Evolutionary conservation across 2,888 invertebrate species (phyloP).

Genomic region (Macropis europaea): DNA sequence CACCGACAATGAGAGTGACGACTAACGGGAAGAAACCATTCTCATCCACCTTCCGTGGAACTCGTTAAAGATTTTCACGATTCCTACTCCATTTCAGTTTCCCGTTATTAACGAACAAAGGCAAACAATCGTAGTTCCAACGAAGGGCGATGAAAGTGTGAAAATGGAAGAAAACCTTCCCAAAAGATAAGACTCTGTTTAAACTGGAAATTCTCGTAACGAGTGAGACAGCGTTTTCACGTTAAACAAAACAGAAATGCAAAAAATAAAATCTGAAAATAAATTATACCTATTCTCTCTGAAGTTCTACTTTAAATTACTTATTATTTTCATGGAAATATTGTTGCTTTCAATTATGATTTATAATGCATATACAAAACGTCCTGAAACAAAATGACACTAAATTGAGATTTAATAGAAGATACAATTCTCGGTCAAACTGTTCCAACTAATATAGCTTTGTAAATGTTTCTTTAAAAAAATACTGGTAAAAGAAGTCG

Average conservation of each 20-base stretch:
- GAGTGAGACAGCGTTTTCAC: slow-evolving; percentile 8
- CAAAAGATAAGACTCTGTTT: not conserved
- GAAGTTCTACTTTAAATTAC: too few species aligned
- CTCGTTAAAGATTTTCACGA: slow-evolving; percentile 25
- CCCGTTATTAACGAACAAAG: slow-evolving; percentile 28
- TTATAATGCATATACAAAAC: too few species aligned
- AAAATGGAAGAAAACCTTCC: slow-evolving; percentile 11
- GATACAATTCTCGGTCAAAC: too few species aligned
- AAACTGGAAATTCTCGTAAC: not conserved
- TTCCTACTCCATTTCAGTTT: slow-evolving; percentile 14
- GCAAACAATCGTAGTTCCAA: slow-evolving; percentile 10
- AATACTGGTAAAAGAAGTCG: too few species aligned
- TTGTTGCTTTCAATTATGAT: too few species aligned
- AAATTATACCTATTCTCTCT: too few species aligned
- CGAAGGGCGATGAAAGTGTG: slow-evolving; percentile 33
- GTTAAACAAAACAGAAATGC: not conserved
- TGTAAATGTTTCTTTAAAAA: too few species aligned
- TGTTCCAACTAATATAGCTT: too few species aligned
- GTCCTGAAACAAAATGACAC: too few species aligned
- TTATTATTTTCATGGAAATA: too few species aligned
- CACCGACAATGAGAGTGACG: slow-evolving; percentile 41
- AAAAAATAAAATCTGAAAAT: not conserved
- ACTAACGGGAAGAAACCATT: slow-evolving; percentile 31
- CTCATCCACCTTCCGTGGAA: slow-evolving; percentile 5
- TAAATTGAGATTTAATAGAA: too few species aligned